These are phyloP conservation scores for Eilema griseolum DNA, from an alignment of 2,888 invertebrate genomes.

Conservation along the genomic window DNA sequence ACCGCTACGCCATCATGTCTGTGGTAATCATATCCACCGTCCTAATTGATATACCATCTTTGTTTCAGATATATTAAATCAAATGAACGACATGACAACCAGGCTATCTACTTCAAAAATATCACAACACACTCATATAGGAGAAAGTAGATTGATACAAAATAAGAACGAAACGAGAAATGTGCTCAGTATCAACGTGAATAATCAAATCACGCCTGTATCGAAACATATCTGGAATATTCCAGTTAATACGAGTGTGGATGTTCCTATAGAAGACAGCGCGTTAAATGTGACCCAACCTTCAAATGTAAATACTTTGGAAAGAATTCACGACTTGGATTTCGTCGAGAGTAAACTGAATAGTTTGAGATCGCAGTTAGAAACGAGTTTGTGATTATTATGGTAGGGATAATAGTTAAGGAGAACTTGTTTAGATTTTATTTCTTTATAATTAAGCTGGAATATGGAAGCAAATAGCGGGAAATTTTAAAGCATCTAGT, in stretches of 20 bases:
- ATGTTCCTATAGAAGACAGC: constrained; percentile 55
- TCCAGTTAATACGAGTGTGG: constrained; percentile 59
- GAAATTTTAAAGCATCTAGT: too few relatives aligned
- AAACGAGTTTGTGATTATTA: constrained; percentile 70
- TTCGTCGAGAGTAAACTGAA: constrained; percentile 76
- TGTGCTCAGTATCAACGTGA: constrained; percentile 58
- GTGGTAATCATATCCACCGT: neutral
- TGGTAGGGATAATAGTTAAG: neutral
- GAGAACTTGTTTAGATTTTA: neutral
- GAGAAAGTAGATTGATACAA: constrained; percentile 5
- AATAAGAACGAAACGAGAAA: constrained; percentile 40
- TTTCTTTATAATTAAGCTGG: neutral
- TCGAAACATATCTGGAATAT: constrained; percentile 68
- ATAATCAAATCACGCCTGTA: constrained; percentile 57
- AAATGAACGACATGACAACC: constrained; percentile 74
- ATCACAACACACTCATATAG: constrained; percentile 38
- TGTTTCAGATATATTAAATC: constrained; percentile 75
- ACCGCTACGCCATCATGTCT: too few relatives aligned
- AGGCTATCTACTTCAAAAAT: constrained; percentile 53
- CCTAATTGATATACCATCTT: neutral
- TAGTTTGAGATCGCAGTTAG: constrained; percentile 70
- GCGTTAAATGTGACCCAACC: constrained; percentile 62
- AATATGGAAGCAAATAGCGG: too few relatives aligned
- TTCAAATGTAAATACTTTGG: constrained; percentile 75
- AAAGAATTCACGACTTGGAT: constrained; percentile 79